phyloP scores from a whole-genome alignment of 2,113 vertebrate genomes.

The Mormyrus lacerda region DNA sequence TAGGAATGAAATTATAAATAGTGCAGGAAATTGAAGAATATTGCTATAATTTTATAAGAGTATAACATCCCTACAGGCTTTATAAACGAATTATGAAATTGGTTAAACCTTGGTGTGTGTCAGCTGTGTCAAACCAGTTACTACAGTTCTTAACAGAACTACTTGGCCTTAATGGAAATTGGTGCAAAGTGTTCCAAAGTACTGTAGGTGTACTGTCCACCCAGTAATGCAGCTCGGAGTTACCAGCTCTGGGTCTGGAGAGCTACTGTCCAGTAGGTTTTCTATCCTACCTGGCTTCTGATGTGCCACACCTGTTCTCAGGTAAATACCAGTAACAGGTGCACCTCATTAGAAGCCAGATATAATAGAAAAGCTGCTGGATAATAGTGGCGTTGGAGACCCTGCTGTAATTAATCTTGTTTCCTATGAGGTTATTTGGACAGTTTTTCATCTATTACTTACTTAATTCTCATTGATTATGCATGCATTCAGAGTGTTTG shows the following conservation, averaged over 20 bases:
- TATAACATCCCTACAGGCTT: neutral
- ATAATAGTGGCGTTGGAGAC: no score
- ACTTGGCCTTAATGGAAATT: neutral
- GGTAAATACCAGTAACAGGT: no score
- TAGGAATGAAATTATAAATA: neutral
- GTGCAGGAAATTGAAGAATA: neutral
- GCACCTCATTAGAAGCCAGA: no score
- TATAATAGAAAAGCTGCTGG: no score
- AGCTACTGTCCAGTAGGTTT: no score
- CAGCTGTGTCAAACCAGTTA: neutral
- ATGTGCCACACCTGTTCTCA: no score
- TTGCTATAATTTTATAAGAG: neutral
- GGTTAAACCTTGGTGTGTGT: neutral
- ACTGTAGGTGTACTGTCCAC: neutral
- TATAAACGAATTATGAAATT: neutral
- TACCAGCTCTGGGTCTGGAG: no score
- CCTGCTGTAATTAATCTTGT: neutral
- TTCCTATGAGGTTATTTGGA: neutral
- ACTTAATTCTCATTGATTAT: neutral
- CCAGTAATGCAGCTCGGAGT: neutral
- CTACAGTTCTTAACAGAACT: neutral
- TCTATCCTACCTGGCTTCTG: no score
- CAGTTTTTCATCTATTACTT: neutral
- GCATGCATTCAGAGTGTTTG: neutral
- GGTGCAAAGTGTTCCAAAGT: neutral